Conservation (phyloP, 1,140 invertebrate genomes). For the Chelonus insularis region DNA sequence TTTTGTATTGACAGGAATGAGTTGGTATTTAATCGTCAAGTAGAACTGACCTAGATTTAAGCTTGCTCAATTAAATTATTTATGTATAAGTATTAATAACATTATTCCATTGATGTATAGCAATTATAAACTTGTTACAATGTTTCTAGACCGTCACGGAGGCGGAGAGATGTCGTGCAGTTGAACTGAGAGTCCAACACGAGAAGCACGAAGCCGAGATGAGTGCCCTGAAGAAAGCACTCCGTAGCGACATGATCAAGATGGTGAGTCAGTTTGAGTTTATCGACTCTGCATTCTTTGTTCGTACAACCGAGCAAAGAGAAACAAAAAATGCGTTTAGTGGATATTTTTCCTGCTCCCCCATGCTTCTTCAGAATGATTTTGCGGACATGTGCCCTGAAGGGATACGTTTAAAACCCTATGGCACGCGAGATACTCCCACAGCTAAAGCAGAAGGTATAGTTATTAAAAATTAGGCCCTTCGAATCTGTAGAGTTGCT, state of each 20-base stretch:
- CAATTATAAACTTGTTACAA: slow-evolving; percentile 6
- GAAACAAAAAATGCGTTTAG: slow-evolving; percentile 2
- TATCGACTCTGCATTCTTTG: not conserved
- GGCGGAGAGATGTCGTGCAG: slow-evolving; percentile 39
- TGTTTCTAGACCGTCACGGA: slow-evolving; percentile 40
- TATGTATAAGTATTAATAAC: no score
- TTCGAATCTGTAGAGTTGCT: slow-evolving; percentile 11
- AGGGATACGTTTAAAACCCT: slow-evolving; percentile 34
- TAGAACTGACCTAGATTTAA: no score
- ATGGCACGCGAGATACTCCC: slow-evolving; percentile 36
- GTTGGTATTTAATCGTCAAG: no score
- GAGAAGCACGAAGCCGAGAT: slow-evolving; percentile 46
- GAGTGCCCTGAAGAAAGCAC: slow-evolving; percentile 40
- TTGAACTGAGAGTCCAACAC: slow-evolving; percentile 43
- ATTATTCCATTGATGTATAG: not conserved
- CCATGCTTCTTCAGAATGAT: slow-evolving; percentile 30
- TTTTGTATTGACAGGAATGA: no score
- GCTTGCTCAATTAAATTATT: no score
- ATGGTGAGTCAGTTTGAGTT: slow-evolving; percentile 42
- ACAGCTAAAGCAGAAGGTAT: slow-evolving; percentile 32
- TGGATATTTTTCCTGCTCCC: not conserved
- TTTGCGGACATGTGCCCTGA: slow-evolving; percentile 35
- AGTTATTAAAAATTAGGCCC: slow-evolving; percentile 41
- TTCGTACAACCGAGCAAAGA: not conserved
- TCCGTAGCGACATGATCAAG: slow-evolving; percentile 47